Conservation (phyloP, 2,113 vertebrate species). For the Platysternon megacephalum region DNA sequence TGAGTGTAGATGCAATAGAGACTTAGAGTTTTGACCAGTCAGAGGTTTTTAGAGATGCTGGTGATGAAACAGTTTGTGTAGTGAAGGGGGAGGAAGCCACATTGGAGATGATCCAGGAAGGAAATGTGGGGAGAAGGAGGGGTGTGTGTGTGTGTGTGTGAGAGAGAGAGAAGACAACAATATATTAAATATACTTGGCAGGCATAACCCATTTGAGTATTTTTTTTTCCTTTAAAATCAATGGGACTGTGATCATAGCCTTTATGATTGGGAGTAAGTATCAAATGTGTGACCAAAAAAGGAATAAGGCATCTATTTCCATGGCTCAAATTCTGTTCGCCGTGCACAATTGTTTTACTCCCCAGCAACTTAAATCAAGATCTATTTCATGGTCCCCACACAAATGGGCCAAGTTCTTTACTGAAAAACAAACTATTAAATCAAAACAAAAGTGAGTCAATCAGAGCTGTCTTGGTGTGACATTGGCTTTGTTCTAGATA, state of each 20-base stretch:
- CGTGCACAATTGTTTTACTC: background rate
- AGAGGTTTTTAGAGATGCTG: background rate
- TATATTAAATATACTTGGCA: background rate
- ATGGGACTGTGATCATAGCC: background rate
- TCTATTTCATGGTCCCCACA: background rate
- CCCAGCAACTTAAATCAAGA: background rate
- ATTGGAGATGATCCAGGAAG: background rate
- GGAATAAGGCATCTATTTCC: accelerated
- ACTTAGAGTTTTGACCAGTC: background rate
- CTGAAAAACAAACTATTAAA: background rate
- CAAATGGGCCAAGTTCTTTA: background rate
- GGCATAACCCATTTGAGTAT: background rate
- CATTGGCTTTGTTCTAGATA: background rate
- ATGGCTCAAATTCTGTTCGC: background rate
- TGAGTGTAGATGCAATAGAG: background rate
- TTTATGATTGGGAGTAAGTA: background rate
- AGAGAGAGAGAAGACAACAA: background rate
- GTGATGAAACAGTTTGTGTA: background rate
- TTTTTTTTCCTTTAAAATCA: background rate
- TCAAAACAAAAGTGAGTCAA: background rate
- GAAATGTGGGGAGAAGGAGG: background rate
- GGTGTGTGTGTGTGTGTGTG: background rate
- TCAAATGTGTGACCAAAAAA: background rate
- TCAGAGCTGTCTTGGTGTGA: background rate
- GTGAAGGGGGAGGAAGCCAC: background rate